phyloP scores from a whole-genome alignment of 1,140 invertebrate genomes.

The Zaprionus ornatus region DNA sequence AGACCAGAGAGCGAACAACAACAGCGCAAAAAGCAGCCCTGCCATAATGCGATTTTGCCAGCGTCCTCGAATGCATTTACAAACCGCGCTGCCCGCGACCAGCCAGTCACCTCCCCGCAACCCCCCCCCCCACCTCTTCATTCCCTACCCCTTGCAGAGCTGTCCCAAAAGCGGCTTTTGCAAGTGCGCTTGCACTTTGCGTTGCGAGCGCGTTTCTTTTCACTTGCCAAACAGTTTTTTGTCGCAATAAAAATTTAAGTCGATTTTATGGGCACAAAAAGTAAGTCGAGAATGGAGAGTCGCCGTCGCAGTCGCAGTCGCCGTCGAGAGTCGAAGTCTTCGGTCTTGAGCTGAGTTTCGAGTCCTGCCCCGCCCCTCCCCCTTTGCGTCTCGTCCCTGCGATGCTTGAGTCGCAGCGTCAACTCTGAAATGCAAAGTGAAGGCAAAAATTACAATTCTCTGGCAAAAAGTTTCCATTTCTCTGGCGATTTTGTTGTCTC shows the following conservation, averaged over 20 bases:
- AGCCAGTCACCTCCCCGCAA: background rate
- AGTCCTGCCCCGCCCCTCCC: background rate
- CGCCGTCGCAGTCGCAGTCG: background rate
- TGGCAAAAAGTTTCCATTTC: constrained; percentile 61
- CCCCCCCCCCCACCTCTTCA: background rate
- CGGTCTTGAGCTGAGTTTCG: constrained; percentile 16
- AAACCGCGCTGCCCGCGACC: constrained; percentile 36
- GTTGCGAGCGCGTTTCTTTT: constrained; percentile 46
- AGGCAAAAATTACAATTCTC: constrained; percentile 53
- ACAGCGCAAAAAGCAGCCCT: constrained; percentile 32
- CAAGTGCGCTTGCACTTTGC: constrained; percentile 49
- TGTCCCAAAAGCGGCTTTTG: background rate
- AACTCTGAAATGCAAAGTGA: constrained; percentile 49
- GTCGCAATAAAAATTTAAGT: constrained; percentile 77
- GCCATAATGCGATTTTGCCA: constrained; percentile 62
- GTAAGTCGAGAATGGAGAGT: constrained; percentile 37
- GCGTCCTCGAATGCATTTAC: constrained; percentile 53
- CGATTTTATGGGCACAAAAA: constrained; percentile 70
- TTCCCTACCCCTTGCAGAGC: background rate
- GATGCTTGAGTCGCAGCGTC: constrained; percentile 35
- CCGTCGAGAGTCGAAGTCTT: constrained; percentile 3
- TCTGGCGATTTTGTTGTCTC: constrained; percentile 75
- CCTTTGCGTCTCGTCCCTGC: background rate
- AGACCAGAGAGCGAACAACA: background rate
- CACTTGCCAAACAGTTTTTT: constrained; percentile 63